A percentile compares a stretch with the other conserved stretches of the same genome.
phyloP scores from a whole-genome alignment of 2,113 vertebrate species.

The Psophia crepitans region DNA sequence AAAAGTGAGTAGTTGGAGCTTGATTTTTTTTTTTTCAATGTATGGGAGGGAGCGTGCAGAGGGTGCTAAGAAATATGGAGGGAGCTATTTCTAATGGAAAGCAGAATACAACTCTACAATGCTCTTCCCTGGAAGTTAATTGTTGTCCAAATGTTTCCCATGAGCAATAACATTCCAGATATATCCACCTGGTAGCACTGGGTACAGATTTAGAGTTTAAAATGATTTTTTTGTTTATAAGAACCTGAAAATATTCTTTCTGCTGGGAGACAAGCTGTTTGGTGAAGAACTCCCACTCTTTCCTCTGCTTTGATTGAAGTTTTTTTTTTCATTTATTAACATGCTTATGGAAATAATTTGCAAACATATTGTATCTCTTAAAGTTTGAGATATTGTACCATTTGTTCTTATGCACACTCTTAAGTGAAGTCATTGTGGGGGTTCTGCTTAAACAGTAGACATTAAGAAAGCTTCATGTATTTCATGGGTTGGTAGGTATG shows the following conservation, averaged over 20 bases:
- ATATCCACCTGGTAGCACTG: background rate
- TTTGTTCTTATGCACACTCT: slow-evolving; percentile 19
- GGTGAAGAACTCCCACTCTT: slow-evolving; percentile 44
- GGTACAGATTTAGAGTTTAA: background rate
- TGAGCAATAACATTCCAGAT: background rate
- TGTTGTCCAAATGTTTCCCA: slow-evolving; percentile 1
- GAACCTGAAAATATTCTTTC: slow-evolving; percentile 32
- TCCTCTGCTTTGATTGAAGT: slow-evolving; percentile 50
- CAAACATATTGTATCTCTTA: slow-evolving; percentile 53
- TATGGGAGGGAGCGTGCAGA: background rate
- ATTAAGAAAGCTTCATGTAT: slow-evolving; percentile 32
- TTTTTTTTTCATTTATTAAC: background rate
- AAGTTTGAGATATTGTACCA: slow-evolving; percentile 21
- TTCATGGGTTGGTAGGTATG: background rate
- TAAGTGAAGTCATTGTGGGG: slow-evolving; percentile 34
- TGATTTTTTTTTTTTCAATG: background rate
- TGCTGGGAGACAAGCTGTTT: slow-evolving; percentile 25
- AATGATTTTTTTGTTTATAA: background rate
- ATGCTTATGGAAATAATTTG: slow-evolving; percentile 61
- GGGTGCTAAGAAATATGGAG: background rate
- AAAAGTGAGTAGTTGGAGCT: background rate
- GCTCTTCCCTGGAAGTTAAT: background rate
- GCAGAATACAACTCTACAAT: background rate
- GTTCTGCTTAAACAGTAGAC: slow-evolving; percentile 26
- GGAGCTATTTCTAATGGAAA: slow-evolving; percentile 5